Evolutionary conservation across 2,113 vertebrate species (phyloP), one percentile per base, ranked within the genome.

Genomic region (Chascanopsetta lugubris): DNA sequence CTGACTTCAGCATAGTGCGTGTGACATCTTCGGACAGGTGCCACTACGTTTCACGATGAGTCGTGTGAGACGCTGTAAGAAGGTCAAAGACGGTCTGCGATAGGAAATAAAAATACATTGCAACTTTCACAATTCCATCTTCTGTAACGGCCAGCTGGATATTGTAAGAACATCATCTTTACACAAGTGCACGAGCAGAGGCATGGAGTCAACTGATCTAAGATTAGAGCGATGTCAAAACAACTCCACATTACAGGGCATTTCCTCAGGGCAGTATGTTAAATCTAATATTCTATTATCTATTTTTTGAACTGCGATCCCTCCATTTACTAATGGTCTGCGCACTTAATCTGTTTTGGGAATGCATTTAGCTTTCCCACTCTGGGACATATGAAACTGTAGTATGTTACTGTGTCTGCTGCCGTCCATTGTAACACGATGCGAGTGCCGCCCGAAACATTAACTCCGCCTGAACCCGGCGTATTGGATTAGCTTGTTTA

Each of bases 381-480:
- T 43, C n/a, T 25, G 4, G 1, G 20, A 24, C 47, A 34, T 2
- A 25, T 32, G 36, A 72, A 79, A 55, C 25, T 54, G 38, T 55
- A n/a, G 20, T 46, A 20, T 51, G 47, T 63, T 73, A 7, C 61
- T 18, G 2, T 32, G 47, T 56, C 34, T 62, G 29, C 66, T 70
- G 27, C 69, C 29, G 53, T 46, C 34, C 2, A 24, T 26, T 40
- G 82, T 65, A 85, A 85, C 21, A 22, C 18, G 72, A 86, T 74
- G 29, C 38, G 17, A 51, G 20, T 10, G 38, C 51, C 1, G 25
- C 30, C n/a, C 18, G 59, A 46, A 34, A 59, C 65, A 68, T 87
- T 82, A 77, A 54, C 76, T 70, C 69, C 55, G 53, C 68, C 49
- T 58, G 30, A 72, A 66, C 56, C 2, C 60, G 12, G 20, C 49